phyloP scores from a whole-genome alignment of 37 sponge, comb jelly and placozoan species.

The Chondrosia reniformis region DNA sequence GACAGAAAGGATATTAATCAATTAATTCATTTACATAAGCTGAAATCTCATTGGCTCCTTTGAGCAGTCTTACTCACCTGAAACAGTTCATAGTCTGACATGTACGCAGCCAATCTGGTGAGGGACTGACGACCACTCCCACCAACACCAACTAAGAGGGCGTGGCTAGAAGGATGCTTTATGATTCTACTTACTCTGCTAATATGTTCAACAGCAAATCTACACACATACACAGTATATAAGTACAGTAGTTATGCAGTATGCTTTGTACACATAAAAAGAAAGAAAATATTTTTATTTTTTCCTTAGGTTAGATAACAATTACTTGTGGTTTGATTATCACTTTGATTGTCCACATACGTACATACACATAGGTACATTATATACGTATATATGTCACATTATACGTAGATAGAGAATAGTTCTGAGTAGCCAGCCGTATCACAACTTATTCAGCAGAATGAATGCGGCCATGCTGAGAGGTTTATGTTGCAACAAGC shows the following conservation, averaged over 20 bases:
- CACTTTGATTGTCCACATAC: too few relatives aligned
- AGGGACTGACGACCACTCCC: slow-evolving; percentile 88
- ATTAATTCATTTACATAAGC: too few relatives aligned
- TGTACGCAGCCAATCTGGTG: slow-evolving; percentile 89
- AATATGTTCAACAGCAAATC: slow-evolving; percentile 98
- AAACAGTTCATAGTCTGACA: slow-evolving; percentile 95
- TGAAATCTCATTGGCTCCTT: too few relatives aligned
- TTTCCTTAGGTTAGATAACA: background rate
- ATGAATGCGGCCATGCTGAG: too few relatives aligned
- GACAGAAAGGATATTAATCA: too few relatives aligned
- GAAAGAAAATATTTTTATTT: too few relatives aligned
- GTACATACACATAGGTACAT: slow-evolving; percentile 1
- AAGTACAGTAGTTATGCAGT: background rate
- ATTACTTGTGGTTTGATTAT: too few relatives aligned
- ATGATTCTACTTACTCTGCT: slow-evolving; percentile 87
- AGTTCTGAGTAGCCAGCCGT: too few relatives aligned
- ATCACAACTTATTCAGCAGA: too few relatives aligned
- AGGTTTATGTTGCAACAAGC: too few relatives aligned
- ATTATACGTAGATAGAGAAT: too few relatives aligned
- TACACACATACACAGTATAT: slow-evolving; percentile 1
- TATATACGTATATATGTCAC: too few relatives aligned
- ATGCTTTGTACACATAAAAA: background rate
- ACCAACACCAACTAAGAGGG: slow-evolving; percentile 94
- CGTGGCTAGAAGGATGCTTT: slow-evolving; percentile 93
- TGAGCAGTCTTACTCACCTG: slow-evolving; percentile 81